Base-by-base conservation (phyloP, 2,888 invertebrate genomes). In the Nipponacmea schrenckii region DNA sequence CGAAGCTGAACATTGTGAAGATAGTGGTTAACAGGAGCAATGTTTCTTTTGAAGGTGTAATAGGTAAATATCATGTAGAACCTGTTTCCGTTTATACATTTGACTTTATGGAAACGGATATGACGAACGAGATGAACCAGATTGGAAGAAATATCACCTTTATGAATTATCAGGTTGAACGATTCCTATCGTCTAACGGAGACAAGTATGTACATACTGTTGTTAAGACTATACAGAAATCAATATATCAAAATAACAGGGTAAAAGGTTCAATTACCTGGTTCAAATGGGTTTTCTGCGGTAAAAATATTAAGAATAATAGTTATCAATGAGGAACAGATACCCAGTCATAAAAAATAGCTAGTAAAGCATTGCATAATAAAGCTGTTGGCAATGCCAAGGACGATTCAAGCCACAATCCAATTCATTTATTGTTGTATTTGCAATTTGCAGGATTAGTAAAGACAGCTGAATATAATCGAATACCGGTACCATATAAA, bases 21-120 rank as follows among this genome's bases (percentile, higher is more conserved):
- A n/a, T n/a, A n/a, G n/a, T n/a, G n/a, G n/a, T n/a, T n/a, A n/a
- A 39, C 1, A 39, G 10, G 3, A 39, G 39, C 8, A 5, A 39
- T 39, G 39, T 39, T 56, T 39, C 10, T 56, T 44, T 46, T 74
- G 3, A 67, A 92, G 93, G 93, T 63, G 93, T 93, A 27, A 93
- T 95, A 81, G 95, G 95, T 2, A 96, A 96, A 90, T 96, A 96
- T 87, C 96, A 96, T 89, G 94, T 96, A 63, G 96, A 96, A 0
- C 95, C 95, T 0, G 90, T 89, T 8, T 81, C 88, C 24, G 93
- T 93, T 69, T 96, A 93, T 89, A 91, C 91, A 68, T 96, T 96
- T 88, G 95, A 96, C 88, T 96, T 91, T 87, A 93, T 94, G 79
- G 92, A 94, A 88, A 96, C 96, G 0, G 96, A 96, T 89, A 94